These are phyloP conservation scores for Cheumatopsyche charites DNA, from an alignment of 1,140 invertebrate species.

Conservation along the genomic window DNA sequence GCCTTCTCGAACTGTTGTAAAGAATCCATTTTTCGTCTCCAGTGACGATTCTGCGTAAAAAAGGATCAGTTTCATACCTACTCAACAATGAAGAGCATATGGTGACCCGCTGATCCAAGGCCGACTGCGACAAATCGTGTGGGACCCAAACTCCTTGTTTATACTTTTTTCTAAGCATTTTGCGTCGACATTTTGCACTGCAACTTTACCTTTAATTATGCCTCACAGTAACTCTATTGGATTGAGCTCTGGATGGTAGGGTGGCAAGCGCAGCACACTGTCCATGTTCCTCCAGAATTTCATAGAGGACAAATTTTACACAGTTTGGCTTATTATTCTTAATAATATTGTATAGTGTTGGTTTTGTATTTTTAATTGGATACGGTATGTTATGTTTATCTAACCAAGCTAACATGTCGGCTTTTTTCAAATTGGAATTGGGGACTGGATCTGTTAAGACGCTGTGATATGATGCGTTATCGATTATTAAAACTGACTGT, in stretches of 20 bases:
- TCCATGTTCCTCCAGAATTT: not conserved
- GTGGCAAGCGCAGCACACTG: not conserved
- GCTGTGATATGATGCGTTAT: too few relatives aligned
- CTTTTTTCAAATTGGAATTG: not conserved
- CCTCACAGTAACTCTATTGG: not conserved
- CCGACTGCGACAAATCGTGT: not conserved
- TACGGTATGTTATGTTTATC: too few relatives aligned
- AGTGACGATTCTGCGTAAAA: conserved; percentile 48
- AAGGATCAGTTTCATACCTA: conserved; percentile 34
- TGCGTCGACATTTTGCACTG: not conserved
- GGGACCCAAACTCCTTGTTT: conserved; percentile 38
- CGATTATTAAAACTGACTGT: too few relatives aligned
- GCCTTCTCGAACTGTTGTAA: conserved; percentile 49
- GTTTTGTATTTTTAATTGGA: too few relatives aligned
- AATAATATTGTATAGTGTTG: too few relatives aligned
- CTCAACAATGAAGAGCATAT: not conserved
- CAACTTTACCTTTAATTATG: not conserved
- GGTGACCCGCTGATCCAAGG: not conserved
- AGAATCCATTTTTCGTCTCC: conserved; percentile 49
- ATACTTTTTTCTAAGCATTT: not conserved
- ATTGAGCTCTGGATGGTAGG: not conserved
- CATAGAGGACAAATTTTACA: not conserved
- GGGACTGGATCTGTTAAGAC: too few relatives aligned
- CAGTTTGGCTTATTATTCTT: not conserved
- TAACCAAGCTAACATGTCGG: not conserved